These are phyloP conservation scores for Neocloeon triangulifer DNA, from an alignment of 1,140 invertebrate genomes.

Conservation along the genomic window DNA sequence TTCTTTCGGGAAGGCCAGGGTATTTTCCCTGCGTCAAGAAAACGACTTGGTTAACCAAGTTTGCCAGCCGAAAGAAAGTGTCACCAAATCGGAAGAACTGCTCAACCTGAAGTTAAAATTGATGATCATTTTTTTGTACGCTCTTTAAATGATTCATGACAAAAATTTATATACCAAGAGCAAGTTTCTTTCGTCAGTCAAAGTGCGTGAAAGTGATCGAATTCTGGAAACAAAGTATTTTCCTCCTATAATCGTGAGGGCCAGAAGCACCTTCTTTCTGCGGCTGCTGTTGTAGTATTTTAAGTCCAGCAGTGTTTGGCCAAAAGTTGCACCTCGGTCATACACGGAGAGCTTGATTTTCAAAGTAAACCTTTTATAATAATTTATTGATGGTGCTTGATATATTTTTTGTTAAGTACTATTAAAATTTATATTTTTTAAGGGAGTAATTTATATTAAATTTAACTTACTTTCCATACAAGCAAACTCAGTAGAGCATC, in stretches of 20 bases:
- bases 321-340: conserved; percentile 27
- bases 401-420: too few relatives aligned
- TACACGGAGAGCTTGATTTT: conserved; percentile 27
- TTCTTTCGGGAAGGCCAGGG: conserved; percentile 28
- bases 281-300: conserved; percentile 17
- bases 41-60: conserved; percentile 31
- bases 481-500: conserved; percentile 27
- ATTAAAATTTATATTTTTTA: too few relatives aligned
- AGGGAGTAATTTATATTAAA: too few relatives aligned
- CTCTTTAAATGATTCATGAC: neutral
- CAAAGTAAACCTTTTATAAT: too few relatives aligned
- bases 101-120: conserved; percentile 7
- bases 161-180: neutral
- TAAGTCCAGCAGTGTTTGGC: conserved; percentile 31
- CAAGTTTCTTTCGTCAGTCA: neutral
- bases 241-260: neutral
- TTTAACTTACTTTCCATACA: conserved; percentile 21
- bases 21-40: conserved; percentile 34
- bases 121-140: too few relatives aligned
- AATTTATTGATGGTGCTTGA: too few relatives aligned
- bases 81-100: conserved; percentile 17
- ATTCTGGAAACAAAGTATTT: too few relatives aligned
- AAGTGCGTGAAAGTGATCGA: too few relatives aligned
- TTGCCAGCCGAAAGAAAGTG: conserved; percentile 24
- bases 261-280: neutral